These are phyloP conservation scores for Tachina lurida DNA, from an alignment of 2,888 invertebrate species.

Conservation along the genomic window DNA sequence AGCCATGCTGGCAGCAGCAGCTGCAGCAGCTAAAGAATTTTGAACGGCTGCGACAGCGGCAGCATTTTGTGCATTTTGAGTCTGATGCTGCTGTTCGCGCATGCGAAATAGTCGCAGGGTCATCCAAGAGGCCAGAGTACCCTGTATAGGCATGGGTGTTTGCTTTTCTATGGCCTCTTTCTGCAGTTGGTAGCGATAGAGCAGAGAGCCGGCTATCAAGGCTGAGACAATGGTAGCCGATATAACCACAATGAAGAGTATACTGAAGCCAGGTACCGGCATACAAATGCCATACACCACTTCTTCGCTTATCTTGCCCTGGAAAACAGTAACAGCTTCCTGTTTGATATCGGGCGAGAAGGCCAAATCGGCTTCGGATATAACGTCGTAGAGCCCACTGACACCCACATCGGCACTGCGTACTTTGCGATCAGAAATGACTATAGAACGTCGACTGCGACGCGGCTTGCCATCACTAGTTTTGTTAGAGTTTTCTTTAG, in stretches of 20 bases:
- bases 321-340: conserved; percentile 93
- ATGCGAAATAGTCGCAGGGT: conserved; percentile 86
- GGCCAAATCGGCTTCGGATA: conserved; percentile 95
- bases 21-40: conserved; percentile 71
- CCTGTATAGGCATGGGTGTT: conserved; percentile 85
- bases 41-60: conserved; percentile 72
- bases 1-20: conserved; percentile 71
- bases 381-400: conserved; percentile 94
- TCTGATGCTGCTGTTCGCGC: conserved; percentile 80
- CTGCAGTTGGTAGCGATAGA: conserved; percentile 90
- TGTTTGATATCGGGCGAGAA: conserved; percentile 92
- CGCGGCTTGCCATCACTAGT: conserved; percentile 60
- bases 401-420: conserved; percentile 95
- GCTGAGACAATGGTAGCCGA: conserved; percentile 94
- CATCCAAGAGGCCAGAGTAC: conserved; percentile 90
- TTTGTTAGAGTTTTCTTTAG: conserved; percentile 58
- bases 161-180: conserved; percentile 86
- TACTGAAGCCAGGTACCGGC: conserved; percentile 94
- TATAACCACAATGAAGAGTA: conserved; percentile 93
- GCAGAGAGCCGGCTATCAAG: conserved; percentile 91
- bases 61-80: conserved; percentile 74
- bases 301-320: conserved; percentile 93
- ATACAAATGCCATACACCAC: conserved; percentile 96
- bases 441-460: conserved; percentile 87
- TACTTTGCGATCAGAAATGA: conserved; percentile 88